Conservation (phyloP, 1,140 invertebrate genomes). For the Schlechtendalia chinensis region DNA sequence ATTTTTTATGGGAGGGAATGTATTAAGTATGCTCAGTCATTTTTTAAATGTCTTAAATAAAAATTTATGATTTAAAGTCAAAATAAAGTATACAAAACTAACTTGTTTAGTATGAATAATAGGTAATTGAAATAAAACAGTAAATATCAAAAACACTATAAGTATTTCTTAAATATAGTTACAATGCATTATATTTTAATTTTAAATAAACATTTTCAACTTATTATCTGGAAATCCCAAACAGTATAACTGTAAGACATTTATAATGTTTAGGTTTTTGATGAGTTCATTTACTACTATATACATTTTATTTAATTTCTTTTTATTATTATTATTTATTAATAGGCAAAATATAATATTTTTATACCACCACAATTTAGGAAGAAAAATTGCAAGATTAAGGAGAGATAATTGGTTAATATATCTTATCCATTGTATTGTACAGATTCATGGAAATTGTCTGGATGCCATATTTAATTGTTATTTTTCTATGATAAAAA, state of each 20-base stretch:
- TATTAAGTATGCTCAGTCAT: too few species aligned
- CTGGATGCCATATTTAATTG: background rate
- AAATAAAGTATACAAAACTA: too few species aligned
- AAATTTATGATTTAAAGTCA: too few species aligned
- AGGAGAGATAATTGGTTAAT: background rate
- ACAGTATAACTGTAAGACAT: background rate
- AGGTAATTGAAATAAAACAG: background rate
- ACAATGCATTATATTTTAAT: too few species aligned
- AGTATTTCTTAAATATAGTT: too few species aligned
- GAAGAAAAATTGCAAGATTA: background rate
- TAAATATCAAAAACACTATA: constrained; percentile 1
- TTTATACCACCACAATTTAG: background rate
- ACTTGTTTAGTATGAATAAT: too few species aligned
- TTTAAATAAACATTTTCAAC: too few species aligned
- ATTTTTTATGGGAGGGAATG: too few species aligned
- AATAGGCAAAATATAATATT: background rate
- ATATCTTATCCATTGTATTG: background rate
- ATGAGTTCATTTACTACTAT: background rate
- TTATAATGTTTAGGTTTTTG: background rate
- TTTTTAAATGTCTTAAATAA: too few species aligned
- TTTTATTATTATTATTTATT: background rate
- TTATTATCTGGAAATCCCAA: too few species aligned
- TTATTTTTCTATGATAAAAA: background rate
- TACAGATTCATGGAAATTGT: background rate
- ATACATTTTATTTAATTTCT: background rate